A percentile compares a stretch with the other conserved stretches of the same genome.
Evolutionary conservation across 2,113 vertebrate species (phyloP).

Genomic region (Rhinopomastus cyanomelas): DNA sequence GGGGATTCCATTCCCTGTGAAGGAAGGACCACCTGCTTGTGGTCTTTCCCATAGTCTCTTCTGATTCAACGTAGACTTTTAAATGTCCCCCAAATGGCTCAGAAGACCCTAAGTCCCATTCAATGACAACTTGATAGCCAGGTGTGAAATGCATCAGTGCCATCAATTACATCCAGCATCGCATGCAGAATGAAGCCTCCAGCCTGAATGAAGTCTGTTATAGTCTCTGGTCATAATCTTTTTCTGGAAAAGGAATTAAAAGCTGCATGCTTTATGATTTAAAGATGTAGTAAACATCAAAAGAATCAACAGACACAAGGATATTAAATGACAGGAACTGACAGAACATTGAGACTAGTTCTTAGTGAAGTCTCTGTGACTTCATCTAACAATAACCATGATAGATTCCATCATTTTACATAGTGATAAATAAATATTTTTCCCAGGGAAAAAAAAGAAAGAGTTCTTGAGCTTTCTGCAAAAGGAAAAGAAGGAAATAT

Average conservation of each 20-base stretch:
- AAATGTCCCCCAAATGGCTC: not conserved
- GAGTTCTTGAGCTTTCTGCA: not conserved
- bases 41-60: not conserved
- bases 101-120: not conserved
- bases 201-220: not conserved
- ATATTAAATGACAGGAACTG: not conserved
- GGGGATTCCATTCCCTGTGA: not conserved
- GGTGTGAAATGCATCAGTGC: not conserved
- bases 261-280: not conserved
- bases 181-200: not conserved
- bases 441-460: not conserved
- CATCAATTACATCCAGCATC: not conserved
- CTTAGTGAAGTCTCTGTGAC: not conserved
- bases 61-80: not conserved
- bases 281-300: not conserved
- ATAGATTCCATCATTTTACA: not conserved
- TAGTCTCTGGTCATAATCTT: not conserved
- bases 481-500: not conserved
- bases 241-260: constrained; percentile 9
- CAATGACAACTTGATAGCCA: not conserved
- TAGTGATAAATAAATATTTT: not conserved
- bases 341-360: not conserved
- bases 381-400: not conserved
- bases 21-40: not conserved
- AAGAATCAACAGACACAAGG: not conserved